Conservation (phyloP, 2,888 invertebrate species). For the Ectobius pallidus region DNA sequence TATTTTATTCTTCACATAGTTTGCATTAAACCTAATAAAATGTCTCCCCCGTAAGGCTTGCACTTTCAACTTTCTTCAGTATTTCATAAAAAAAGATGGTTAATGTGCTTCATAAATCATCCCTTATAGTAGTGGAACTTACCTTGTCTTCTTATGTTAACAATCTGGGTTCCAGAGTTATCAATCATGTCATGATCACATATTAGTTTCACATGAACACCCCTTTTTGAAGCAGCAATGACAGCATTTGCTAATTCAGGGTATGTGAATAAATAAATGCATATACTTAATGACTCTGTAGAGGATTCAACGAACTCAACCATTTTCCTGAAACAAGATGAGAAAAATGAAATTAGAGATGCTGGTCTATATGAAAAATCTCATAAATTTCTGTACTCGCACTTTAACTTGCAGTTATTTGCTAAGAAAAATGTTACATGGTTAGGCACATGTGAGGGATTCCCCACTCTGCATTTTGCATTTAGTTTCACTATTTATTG, state of each 20-base stretch:
- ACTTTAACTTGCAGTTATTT: no score
- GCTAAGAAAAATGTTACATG: no score
- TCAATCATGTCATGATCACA: neutral
- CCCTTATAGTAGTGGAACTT: neutral
- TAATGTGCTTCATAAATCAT: neutral
- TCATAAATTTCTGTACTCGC: neutral
- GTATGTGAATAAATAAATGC: neutral
- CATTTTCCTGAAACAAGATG: neutral
- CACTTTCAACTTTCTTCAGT: neutral
- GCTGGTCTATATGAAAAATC: neutral
- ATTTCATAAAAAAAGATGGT: neutral
- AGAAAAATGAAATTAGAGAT: neutral
- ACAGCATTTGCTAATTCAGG: neutral
- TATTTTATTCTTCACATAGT: neutral
- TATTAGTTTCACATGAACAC: neutral
- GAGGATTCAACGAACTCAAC: neutral
- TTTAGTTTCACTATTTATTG: no score
- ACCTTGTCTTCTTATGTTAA: neutral
- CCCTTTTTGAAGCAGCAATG: neutral
- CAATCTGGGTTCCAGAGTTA: neutral
- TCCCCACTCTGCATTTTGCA: no score
- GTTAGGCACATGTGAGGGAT: no score
- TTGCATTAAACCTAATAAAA: neutral
- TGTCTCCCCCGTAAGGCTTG: neutral
- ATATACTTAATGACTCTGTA: neutral